phyloP scores from a whole-genome alignment of 2,113 vertebrate species.

The Poeciliopsis occidentalis region DNA sequence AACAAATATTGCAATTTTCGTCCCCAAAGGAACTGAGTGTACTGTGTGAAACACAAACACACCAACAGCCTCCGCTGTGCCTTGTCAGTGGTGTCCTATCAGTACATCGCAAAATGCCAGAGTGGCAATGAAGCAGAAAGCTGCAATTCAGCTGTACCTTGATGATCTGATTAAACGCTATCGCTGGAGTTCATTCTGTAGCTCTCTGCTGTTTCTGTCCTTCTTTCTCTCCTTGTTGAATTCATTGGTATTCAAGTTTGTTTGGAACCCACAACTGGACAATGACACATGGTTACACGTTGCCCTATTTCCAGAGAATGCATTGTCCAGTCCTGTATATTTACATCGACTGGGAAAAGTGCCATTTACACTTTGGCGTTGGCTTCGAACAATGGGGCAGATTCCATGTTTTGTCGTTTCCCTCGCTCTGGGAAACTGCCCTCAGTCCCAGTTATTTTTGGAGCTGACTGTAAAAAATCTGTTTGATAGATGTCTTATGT shows the following conservation, averaged over 20 bases:
- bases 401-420: conserved; percentile 77
- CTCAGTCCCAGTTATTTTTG: conserved; percentile 66
- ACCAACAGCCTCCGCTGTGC: conserved; percentile 9
- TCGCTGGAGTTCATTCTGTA: conserved; percentile 18
- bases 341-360: conserved; percentile 71
- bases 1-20: too few relatives aligned
- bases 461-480: conserved; percentile 48
- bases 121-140: conserved; percentile 25
- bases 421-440: conserved; percentile 63
- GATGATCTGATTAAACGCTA: conserved; percentile 45
- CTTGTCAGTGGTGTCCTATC: conserved; percentile 18
- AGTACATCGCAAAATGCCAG: conserved; percentile 44
- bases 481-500: conserved; percentile 50
- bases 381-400: conserved; percentile 73
- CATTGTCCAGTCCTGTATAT: conserved; percentile 68
- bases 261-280: conserved; percentile 60
- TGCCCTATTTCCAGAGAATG: conserved; percentile 63
- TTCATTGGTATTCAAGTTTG: conserved; percentile 48
- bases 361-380: conserved; percentile 70
- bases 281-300: conserved; percentile 57
- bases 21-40: too few relatives aligned
- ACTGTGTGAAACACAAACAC: conserved; percentile 1
- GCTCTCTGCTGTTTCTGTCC: conserved; percentile 9
- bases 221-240: conserved; percentile 43
- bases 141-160: conserved; percentile 28